These are phyloP conservation scores for Leucoraja ocellata DNA, from an alignment of 2,797 vertebrate genomes.

Conservation along the genomic window DNA sequence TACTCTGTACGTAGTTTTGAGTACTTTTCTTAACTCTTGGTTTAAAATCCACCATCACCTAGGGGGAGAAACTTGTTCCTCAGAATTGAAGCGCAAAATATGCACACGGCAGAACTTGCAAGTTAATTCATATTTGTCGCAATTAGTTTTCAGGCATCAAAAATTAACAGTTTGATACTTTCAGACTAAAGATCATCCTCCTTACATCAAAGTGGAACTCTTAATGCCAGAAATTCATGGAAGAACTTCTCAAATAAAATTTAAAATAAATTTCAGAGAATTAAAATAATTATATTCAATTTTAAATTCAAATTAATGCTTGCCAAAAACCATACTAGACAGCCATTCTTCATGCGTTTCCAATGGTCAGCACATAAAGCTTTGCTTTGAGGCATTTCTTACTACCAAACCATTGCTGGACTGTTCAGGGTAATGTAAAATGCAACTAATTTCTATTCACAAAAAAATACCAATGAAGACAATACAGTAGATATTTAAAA, in stretches of 20 bases:
- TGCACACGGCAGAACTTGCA: no score
- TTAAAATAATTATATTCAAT: no score
- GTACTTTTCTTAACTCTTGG: no score
- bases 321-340: not conserved
- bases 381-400: not conserved
- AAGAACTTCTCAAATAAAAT: no score
- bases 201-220: not conserved
- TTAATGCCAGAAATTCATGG: not conserved
- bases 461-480: not conserved
- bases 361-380: not conserved
- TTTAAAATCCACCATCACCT: no score
- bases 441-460: not conserved
- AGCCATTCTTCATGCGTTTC: not conserved
- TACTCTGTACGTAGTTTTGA: no score
- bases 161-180: not conserved
- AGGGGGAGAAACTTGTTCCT: no score
- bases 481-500: not conserved
- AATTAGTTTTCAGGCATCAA: not conserved
- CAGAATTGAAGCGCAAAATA: no score
- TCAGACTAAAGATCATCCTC: not conserved
- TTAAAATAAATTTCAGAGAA: no score
- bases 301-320: not conserved
- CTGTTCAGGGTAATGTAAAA: not conserved
- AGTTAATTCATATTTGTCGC: not conserved
- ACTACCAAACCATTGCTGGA: not conserved